Base-by-base conservation (phyloP, 2,113 vertebrate species). In the Verasper variegatus region DNA sequence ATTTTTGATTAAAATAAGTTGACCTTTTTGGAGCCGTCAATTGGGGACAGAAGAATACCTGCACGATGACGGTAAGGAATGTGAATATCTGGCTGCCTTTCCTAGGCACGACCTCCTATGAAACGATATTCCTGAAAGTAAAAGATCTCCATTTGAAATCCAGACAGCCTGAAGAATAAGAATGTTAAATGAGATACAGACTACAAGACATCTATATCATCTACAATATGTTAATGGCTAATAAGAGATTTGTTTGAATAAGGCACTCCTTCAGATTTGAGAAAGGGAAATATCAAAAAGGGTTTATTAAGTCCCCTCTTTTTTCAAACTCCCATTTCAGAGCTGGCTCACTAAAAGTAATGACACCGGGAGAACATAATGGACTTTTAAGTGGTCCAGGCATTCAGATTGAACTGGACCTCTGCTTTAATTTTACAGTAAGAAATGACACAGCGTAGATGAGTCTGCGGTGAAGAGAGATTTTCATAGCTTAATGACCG, bases 381-480 rank as follows among this genome's bases (percentile, higher is more conserved):
- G 81, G 76, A 86, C 71, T 94, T 93, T 91, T 91, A 94, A 95
- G 86, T 93, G 81, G 83, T 89, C 89, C 91, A 91, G 62, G 66
- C 76, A 91, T 90, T 83, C 70, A 78, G 79, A 72, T 80, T 78
- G 88, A 91, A 90, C 67, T 67, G 87, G 88, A 91, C 85, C 77
- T 92, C 45, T 64, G 82, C 91, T 91, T 86, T 92, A 21, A 86
- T 92, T 94, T 78, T 94, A 92, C 60, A 61, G 91, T 72, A 92
- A 86, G 72, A 94, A 87, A 92, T 85, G 63, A 88, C 80, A 89
- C 68, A 62, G 82, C 4, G 17, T 58, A 65, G 72, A 92, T 90
- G 81, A 74, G 54, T 82, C 64, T 88, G 82, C 84, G 84, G 82
- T 87, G 77, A 81, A 86, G 91, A 83, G 70, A 89, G 73, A 89